Base-by-base conservation (phyloP, 1,140 invertebrate genomes). In the Diachasma alloeum region DNA sequence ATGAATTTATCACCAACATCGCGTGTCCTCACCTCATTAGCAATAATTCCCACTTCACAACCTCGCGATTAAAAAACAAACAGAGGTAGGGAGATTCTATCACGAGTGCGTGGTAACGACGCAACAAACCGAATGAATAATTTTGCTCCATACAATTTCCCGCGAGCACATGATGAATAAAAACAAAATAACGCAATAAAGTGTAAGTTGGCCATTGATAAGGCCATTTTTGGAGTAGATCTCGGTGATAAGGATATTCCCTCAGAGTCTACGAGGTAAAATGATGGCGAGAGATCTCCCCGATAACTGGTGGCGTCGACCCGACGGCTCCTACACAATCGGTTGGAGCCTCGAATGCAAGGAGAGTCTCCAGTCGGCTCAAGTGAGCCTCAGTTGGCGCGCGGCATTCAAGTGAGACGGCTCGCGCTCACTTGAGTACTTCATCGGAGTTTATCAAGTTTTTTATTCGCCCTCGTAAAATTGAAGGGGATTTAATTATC, bases 341-440 rank as follows among this genome's bases (percentile, higher is more conserved):
- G 59, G 59, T 63, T 19, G n/a, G 48, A 63, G 59, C 15, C 5
- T 63, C 59, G 15, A 63, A 24, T 63, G 24, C 59, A 31, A 56
- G 48, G 39, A 63, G 22, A 63, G 22, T 63, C 59, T 63, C 59
- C 48, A 66, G 9, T 31, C 8, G 36, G 31, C 4, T 39, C 15
- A 36, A 68, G 31, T 37, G 36, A 36, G n/a, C 6, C 70, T 78
- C 77, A 78, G 77, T 78, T 69, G 68, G 72, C 72, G 77, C 77
- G 77, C 77, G 77, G 77, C 77, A 75, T 74, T 36, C 77, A 63
- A 75, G 69, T 42, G 63, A 75, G 69, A 71, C 77, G 77, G 72
- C 59, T 72, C 72, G 67, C 42, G 59, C 59, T 26, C 59, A 26
- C 59, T 63, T 26, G 6, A 26, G 6, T 0, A 19, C 24, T 63